A percentile compares a stretch with the other conserved stretches of the same genome.
These are phyloP conservation scores for Trachelipus rathkii DNA, from an alignment of 1,140 invertebrate genomes.

Conservation along the genomic window DNA sequence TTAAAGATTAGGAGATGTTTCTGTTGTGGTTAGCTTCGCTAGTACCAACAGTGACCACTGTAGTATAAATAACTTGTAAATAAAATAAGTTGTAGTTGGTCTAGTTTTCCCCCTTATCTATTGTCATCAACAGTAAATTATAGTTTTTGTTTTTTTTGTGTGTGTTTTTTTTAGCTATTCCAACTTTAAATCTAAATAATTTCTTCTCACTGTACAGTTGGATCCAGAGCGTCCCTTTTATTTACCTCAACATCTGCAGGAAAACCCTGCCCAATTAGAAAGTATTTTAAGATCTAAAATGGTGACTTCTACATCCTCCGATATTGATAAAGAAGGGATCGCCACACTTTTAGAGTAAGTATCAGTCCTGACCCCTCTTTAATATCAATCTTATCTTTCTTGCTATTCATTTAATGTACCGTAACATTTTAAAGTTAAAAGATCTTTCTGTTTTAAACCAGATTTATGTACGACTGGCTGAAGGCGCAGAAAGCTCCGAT, in stretches of 20 bases:
- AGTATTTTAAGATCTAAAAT: conserved; percentile 27
- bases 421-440: too few relatives aligned
- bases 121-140: too few relatives aligned
- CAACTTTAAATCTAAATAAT: background rate
- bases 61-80: too few relatives aligned
- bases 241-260: conserved; percentile 32
- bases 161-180: background rate
- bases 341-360: conserved; percentile 36
- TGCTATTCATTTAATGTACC: too few relatives aligned
- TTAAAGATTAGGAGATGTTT: too few relatives aligned
- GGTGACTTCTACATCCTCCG: conserved; percentile 12
- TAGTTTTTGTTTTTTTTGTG: background rate
- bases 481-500: conserved; percentile 31
- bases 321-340: conserved; percentile 24
- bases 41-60: too few relatives aligned
- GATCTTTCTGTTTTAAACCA: background rate
- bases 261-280: conserved; percentile 34
- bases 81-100: too few relatives aligned
- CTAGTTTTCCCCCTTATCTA: too few relatives aligned
- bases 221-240: conserved; percentile 37
- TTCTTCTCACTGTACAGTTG: conserved; percentile 17
- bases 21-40: too few relatives aligned
- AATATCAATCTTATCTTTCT: too few relatives aligned
- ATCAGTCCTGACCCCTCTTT: background rate
- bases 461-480: conserved; percentile 39